Evolutionary conservation across 2,113 vertebrate genomes (phyloP).

Genomic region (Promerops cafer): DNA sequence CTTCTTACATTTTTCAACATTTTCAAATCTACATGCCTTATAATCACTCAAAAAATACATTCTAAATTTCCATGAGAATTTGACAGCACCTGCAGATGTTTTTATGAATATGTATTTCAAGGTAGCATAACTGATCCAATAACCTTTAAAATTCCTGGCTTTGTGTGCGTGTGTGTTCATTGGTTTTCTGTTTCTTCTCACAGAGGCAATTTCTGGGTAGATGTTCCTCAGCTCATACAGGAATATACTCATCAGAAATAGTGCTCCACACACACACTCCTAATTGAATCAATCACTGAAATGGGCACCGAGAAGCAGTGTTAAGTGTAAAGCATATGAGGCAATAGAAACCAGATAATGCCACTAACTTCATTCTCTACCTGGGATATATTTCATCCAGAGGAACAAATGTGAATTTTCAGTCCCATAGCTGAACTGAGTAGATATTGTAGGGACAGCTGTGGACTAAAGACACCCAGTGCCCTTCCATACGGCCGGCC

Average conservation of each 20-base stretch:
- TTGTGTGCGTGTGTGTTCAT: background rate
- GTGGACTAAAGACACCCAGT: background rate
- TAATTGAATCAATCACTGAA: background rate
- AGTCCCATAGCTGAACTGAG: background rate
- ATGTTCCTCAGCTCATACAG: background rate
- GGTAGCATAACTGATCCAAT: background rate
- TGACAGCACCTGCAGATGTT: background rate
- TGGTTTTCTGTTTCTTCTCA: background rate
- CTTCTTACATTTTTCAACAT: background rate
- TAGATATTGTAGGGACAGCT: background rate
- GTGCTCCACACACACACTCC: background rate
- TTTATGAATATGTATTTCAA: constrained; percentile 21
- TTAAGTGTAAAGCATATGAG: background rate
- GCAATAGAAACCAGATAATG: background rate
- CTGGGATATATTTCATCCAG: background rate
- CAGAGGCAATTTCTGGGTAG: background rate
- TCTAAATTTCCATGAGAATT: background rate
- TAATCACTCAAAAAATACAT: background rate
- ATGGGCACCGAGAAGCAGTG: background rate
- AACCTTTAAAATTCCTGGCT: background rate
- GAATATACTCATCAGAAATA: background rate
- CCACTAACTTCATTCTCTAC: background rate
- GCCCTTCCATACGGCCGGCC: background rate
- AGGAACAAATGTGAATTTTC: background rate
- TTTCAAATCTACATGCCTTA: background rate